A percentile compares a stretch with the other conserved stretches of the same genome.
Conservation (phyloP, 1,140 invertebrate species). For the Achroia grisella region DNA sequence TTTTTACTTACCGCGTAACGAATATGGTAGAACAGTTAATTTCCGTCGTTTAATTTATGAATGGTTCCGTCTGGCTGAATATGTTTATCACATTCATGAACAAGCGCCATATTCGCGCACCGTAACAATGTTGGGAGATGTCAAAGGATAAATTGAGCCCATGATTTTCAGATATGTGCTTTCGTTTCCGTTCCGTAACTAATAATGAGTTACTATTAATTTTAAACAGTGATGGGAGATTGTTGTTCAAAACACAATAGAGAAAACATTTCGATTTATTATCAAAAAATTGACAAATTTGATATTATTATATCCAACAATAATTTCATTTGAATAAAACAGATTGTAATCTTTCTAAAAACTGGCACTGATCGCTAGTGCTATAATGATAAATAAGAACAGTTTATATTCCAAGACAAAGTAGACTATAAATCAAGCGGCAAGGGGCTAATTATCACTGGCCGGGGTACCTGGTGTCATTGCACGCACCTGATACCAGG, state of each 20-base stretch:
- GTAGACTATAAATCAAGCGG: conserved; percentile 48
- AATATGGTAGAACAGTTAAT: conserved; percentile 16
- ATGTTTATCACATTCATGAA: conserved; percentile 26
- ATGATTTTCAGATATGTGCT: conserved; percentile 26
- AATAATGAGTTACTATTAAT: too few relatives aligned
- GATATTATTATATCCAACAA: too few relatives aligned
- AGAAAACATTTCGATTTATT: too few relatives aligned
- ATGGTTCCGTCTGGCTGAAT: conserved; percentile 17
- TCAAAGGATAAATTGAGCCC: conserved; percentile 31
- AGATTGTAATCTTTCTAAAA: too few relatives aligned
- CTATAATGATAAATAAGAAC: conserved; percentile 28
- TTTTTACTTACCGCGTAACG: neutral
- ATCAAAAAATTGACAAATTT: too few relatives aligned
- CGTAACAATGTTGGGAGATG: conserved; percentile 54
- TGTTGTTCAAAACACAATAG: conserved; percentile 7
- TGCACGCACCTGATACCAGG: conserved; percentile 32
- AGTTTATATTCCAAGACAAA: conserved; percentile 36
- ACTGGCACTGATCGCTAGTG: conserved; percentile 17
- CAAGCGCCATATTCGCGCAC: conserved; percentile 14
- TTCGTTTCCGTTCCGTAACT: conserved; percentile 21
- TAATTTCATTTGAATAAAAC: too few relatives aligned
- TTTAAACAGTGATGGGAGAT: too few relatives aligned
- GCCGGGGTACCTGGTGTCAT: conserved; percentile 28
- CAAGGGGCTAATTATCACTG: conserved; percentile 48
- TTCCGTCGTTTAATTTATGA: conserved; percentile 25